Conservation (phyloP, 1,140 invertebrate genomes). For the Venustaconcha ellipsiformis region DNA sequence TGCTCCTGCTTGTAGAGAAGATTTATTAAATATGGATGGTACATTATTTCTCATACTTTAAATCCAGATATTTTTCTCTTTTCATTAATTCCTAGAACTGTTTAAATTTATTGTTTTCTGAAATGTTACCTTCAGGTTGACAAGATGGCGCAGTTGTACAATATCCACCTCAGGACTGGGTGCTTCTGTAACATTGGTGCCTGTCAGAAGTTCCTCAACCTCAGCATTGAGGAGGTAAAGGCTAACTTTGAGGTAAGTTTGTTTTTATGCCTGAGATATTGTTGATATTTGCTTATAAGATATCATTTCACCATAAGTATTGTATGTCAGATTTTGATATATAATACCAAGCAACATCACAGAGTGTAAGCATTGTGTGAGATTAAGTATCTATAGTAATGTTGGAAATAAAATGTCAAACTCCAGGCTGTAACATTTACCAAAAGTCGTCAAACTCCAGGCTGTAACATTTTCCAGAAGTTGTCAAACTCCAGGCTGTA, state of each 20-base stretch:
- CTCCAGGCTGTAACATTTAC: no score
- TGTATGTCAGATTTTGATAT: background rate
- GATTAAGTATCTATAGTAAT: background rate
- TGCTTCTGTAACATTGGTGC: conserved; percentile 98
- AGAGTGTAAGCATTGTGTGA: background rate
- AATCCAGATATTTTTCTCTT: no score
- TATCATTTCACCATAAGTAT: background rate
- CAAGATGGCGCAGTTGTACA: conserved; percentile 87
- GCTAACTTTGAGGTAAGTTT: conserved; percentile 79
- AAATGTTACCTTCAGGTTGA: conserved; percentile 76
- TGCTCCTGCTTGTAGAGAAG: no score
- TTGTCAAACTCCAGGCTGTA: no score
- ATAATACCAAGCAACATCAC: no score
- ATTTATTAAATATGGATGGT: no score
- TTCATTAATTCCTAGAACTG: no score
- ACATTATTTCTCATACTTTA: no score
- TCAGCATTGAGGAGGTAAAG: conserved; percentile 79
- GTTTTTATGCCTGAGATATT: background rate
- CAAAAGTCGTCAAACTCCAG: no score
- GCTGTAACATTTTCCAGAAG: no score
- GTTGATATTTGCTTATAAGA: background rate
- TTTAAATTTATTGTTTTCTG: background rate
- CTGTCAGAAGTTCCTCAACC: conserved; percentile 84
- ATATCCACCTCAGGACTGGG: conserved; percentile 89
- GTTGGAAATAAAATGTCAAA: no score